Evolutionary conservation across 2,113 vertebrate species (phyloP).

Genomic region (Sardina pilchardus): DNA sequence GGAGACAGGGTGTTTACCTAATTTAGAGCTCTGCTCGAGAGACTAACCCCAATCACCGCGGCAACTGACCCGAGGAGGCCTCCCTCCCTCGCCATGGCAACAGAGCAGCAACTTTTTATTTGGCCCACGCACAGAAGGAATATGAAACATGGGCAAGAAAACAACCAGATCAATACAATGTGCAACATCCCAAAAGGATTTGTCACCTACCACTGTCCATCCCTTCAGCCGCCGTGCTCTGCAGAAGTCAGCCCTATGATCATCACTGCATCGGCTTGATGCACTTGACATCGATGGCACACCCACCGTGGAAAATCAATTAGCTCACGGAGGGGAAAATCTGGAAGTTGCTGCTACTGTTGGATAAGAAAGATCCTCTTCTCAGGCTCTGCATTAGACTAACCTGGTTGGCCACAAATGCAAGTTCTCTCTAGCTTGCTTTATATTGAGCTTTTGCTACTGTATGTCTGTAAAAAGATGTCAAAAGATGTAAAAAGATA

Average conservation of each 20-base stretch:
- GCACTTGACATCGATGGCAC: neutral
- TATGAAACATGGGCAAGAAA: slow-evolving; percentile 19
- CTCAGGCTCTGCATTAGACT: neutral
- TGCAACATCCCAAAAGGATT: slow-evolving; percentile 3
- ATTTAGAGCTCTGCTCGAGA: slow-evolving; percentile 27
- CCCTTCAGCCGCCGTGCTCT: neutral
- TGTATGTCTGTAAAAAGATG: neutral
- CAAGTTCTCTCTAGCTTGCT: neutral
- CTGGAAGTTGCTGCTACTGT: neutral
- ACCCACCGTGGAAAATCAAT: neutral
- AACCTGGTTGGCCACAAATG: neutral
- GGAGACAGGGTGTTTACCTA: slow-evolving; percentile 15
- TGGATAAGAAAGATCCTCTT: neutral
- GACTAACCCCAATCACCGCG: slow-evolving; percentile 43
- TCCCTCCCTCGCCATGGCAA: slow-evolving; percentile 29
- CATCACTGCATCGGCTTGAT: neutral
- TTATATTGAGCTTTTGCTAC: neutral
- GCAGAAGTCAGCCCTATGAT: neutral
- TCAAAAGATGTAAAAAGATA: too few relatives aligned
- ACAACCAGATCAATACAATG: slow-evolving; percentile 19
- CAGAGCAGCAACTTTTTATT: slow-evolving; percentile 30
- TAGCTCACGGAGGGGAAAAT: neutral
- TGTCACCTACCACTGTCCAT: neutral
- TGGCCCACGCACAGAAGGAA: slow-evolving; percentile 29
- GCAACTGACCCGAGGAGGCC: slow-evolving; percentile 38